Percentiles rank a stretch among this genome's conserved stretches.
Conservation (phyloP, 2,888 invertebrate genomes). For the Rotaria sp. region DNA sequence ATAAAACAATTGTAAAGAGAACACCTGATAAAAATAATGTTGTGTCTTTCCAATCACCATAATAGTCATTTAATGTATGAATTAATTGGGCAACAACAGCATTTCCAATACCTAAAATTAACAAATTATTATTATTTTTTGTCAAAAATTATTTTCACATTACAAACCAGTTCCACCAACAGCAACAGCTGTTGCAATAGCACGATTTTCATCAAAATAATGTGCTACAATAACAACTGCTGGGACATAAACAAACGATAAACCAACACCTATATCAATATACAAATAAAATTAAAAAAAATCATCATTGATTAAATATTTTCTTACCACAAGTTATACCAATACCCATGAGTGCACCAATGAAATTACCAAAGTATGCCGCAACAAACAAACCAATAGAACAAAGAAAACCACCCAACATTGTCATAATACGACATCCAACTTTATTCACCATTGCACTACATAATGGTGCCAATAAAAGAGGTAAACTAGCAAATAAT, state of each 20-base stretch:
- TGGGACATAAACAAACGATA: conserved; percentile 53
- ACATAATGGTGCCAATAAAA: conserved; percentile 58
- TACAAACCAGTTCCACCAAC: conserved; percentile 26
- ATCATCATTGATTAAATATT: not conserved
- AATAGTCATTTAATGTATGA: conserved; percentile 29
- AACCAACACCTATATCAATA: conserved; percentile 51
- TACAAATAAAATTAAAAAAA: not conserved
- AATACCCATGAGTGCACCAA: not conserved
- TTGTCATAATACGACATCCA: conserved; percentile 51
- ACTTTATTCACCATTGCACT: conserved; percentile 51
- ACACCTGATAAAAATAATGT: conserved; percentile 33
- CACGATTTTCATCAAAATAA: conserved; percentile 54
- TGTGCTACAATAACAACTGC: conserved; percentile 53
- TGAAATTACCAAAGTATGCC: conserved; percentile 44
- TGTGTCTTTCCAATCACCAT: conserved; percentile 34
- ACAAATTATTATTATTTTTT: not conserved
- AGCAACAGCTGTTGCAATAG: conserved; percentile 48
- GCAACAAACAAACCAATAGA: conserved; percentile 49
- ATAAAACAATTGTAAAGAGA: conserved; percentile 13
- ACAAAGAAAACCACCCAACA: conserved; percentile 51
- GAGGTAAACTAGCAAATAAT: conserved; percentile 81
- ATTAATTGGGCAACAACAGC: conserved; percentile 33
- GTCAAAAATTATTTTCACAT: too few species aligned
- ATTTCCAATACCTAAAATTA: conserved; percentile 34
- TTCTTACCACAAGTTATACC: not conserved